phyloP scores from a whole-genome alignment of 2,888 invertebrate species.

The Acleris holmiana region DNA sequence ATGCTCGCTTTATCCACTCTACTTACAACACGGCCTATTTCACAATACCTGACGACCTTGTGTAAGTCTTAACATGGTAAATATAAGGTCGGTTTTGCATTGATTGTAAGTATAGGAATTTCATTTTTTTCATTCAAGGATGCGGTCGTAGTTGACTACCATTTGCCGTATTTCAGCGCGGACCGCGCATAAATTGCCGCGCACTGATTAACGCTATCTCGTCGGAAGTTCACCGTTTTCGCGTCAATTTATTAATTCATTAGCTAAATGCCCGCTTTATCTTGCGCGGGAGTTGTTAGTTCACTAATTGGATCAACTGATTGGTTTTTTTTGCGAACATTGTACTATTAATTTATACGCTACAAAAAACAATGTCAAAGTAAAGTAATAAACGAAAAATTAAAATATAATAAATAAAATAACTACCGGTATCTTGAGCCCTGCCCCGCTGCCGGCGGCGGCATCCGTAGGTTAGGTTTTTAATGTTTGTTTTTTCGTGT shows the following conservation, averaged over 20 bases:
- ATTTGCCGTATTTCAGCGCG: slow-evolving; percentile 61
- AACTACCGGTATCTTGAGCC: too few relatives aligned
- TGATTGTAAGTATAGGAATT: slow-evolving; percentile 44
- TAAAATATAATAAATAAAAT: too few relatives aligned
- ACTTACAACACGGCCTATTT: slow-evolving; percentile 58
- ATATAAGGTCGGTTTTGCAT: slow-evolving; percentile 42
- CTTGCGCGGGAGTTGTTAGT: slow-evolving; percentile 44
- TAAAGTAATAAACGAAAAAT: too few relatives aligned
- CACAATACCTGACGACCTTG: slow-evolving; percentile 42
- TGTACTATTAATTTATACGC: background rate
- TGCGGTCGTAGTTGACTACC: slow-evolving; percentile 56
- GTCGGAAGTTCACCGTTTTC: slow-evolving; percentile 59
- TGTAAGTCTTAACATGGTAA: slow-evolving; percentile 42
- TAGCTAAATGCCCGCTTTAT: slow-evolving; percentile 69
- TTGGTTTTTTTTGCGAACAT: slow-evolving; percentile 41
- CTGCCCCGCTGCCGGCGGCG: too few relatives aligned
- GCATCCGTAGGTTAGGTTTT: too few relatives aligned
- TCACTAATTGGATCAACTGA: slow-evolving; percentile 64
- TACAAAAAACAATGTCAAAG: too few relatives aligned
- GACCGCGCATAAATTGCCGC: slow-evolving; percentile 49
- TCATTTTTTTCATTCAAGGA: slow-evolving; percentile 47
- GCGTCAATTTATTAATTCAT: slow-evolving; percentile 78
- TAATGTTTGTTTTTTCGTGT: too few relatives aligned
- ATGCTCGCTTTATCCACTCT: slow-evolving; percentile 70
- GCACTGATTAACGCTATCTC: slow-evolving; percentile 74